These are phyloP conservation scores for Abrostola triplasia DNA, from an alignment of 2,888 invertebrate species.

Conservation along the genomic window DNA sequence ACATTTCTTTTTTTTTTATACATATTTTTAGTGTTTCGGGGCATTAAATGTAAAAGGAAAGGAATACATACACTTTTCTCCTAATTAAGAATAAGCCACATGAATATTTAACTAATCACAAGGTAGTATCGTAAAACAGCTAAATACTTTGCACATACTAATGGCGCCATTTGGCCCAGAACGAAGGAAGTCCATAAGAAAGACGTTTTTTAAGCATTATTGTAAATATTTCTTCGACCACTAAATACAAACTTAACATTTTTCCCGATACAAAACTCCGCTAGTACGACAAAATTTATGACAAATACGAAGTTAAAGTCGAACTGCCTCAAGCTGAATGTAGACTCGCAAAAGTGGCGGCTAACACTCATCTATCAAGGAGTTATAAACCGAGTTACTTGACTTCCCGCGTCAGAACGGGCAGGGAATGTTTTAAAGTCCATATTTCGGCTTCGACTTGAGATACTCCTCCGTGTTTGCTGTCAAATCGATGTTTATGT, in stretches of 20 bases:
- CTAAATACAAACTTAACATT: constrained; percentile 5
- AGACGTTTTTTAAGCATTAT: too few relatives aligned
- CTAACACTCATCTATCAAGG: constrained; percentile 58
- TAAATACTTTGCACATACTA: too few relatives aligned
- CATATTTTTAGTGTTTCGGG: too few relatives aligned
- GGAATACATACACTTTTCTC: too few relatives aligned
- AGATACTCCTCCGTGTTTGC: constrained; percentile 21
- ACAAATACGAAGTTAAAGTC: constrained; percentile 32
- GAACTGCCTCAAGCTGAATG: constrained; percentile 17
- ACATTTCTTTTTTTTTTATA: too few relatives aligned
- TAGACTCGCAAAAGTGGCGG: constrained; percentile 40
- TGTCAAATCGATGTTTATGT: background rate
- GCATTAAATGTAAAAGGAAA: too few relatives aligned
- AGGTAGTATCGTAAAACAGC: too few relatives aligned
- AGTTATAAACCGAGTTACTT: constrained; percentile 52
- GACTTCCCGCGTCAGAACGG: constrained; percentile 20
- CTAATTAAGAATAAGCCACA: too few relatives aligned
- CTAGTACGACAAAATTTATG: constrained; percentile 13
- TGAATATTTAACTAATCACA: too few relatives aligned
- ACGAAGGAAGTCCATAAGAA: too few relatives aligned
- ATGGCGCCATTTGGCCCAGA: too few relatives aligned
- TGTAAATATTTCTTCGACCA: too few relatives aligned
- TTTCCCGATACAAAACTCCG: constrained; percentile 1
- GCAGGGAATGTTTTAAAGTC: constrained; percentile 44
- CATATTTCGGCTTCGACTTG: constrained; percentile 38